These are phyloP conservation scores for Telmatochromis bifrenatus DNA, from an alignment of 2,113 vertebrate genomes.

Conservation along the genomic window DNA sequence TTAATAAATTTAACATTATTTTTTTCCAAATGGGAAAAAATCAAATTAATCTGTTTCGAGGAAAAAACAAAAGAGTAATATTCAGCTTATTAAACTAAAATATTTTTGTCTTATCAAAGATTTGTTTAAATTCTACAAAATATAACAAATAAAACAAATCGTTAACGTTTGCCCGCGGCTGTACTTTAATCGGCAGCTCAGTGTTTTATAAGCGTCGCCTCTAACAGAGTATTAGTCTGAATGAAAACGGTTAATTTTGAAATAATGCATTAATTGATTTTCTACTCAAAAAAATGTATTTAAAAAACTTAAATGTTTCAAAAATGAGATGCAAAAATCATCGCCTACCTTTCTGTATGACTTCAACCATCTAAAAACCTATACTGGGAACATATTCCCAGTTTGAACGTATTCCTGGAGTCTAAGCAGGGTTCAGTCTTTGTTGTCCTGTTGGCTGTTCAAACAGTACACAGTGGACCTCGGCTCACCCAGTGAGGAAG, in stretches of 20 bases:
- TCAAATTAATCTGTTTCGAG: fast-evolving
- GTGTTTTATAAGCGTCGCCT: background rate
- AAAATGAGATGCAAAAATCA: background rate
- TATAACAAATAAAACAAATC: background rate
- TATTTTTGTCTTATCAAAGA: background rate
- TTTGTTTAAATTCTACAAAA: background rate
- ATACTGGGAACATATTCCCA: background rate
- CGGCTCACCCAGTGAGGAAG: background rate
- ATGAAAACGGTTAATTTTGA: background rate
- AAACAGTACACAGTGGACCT: background rate
- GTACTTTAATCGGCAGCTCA: background rate
- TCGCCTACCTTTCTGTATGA: background rate
- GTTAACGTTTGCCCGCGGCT: fast-evolving
- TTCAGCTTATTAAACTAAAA: background rate
- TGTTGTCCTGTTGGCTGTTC: background rate
- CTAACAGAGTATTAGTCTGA: background rate
- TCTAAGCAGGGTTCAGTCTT: background rate
- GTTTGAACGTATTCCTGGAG: background rate
- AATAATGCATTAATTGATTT: background rate
- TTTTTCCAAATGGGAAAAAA: background rate
- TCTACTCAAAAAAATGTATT: fast-evolving
- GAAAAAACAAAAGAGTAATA: background rate
- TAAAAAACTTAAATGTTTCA: background rate
- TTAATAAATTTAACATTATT: background rate
- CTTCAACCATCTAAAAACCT: background rate